Conservation (phyloP, 2,797 vertebrate genomes). For the Liparis tanakae region DNA sequence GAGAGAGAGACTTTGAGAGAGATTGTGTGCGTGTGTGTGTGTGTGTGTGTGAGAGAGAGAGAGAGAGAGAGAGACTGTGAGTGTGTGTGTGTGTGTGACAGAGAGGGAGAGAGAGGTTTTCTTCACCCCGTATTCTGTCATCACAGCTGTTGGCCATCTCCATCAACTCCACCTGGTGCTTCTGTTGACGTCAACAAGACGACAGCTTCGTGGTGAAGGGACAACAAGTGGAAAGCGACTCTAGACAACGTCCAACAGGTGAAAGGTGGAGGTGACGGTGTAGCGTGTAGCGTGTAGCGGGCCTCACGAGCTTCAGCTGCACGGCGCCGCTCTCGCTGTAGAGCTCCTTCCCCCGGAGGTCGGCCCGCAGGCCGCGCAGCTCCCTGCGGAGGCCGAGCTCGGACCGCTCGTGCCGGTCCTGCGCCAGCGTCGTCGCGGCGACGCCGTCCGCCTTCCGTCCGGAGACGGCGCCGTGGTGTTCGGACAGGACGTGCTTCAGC, state of each 20-base stretch:
- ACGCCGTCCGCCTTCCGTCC: constrained; percentile 39
- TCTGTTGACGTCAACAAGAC: constrained; percentile 35
- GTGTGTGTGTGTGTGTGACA: too few species aligned
- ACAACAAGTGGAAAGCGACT: too few species aligned
- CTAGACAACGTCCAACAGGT: too few species aligned
- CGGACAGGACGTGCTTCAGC: constrained; percentile 63
- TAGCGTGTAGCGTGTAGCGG: too few species aligned
- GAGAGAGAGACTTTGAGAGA: too few species aligned
- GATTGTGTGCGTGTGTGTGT: neutral
- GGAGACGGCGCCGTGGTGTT: constrained; percentile 35
- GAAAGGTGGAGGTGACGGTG: too few species aligned
- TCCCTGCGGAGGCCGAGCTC: constrained; percentile 6
- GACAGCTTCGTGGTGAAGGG: fast-evolving
- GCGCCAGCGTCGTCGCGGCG: constrained; percentile 3
- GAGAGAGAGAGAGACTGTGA: too few species aligned
- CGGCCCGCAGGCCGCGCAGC: neutral
- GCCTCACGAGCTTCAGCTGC: constrained; percentile 61
- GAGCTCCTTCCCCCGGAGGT: constrained; percentile 19
- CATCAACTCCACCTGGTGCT: constrained; percentile 72
- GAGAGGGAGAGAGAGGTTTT: neutral
- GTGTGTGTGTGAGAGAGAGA: too few species aligned
- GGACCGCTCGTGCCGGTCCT: neutral
- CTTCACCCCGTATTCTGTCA: constrained; percentile 47
- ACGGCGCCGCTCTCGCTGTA: constrained; percentile 5
- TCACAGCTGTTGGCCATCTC: constrained; percentile 51